Conservation (phyloP, 2,888 invertebrate genomes). For the Hypolimnas misippus region DNA sequence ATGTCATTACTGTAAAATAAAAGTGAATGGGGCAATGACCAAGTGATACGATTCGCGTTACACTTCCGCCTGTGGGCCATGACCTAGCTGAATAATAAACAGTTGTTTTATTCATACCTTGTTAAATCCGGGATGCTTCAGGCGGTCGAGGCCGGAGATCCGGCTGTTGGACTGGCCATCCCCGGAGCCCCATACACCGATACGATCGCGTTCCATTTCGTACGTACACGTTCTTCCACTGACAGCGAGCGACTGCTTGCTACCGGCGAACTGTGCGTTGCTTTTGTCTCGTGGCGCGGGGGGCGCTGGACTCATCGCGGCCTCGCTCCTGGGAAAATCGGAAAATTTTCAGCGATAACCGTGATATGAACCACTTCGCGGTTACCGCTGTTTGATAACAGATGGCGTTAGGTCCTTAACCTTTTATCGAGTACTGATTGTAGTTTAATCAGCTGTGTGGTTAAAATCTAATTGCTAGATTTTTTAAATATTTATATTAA, state of each 20-base stretch:
- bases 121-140: conserved; percentile 87
- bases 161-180: conserved; percentile 83
- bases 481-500: neutral
- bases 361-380: conserved; percentile 60
- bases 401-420: conserved; percentile 66
- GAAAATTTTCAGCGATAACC: conserved; percentile 75
- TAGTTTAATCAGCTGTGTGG: neutral
- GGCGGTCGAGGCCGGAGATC: conserved; percentile 86
- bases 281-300: conserved; percentile 73
- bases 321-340: conserved; percentile 81
- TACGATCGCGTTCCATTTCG: conserved; percentile 85
- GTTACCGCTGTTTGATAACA: conserved; percentile 66
- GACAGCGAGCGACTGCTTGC: conserved; percentile 67
- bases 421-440: conserved; percentile 34
- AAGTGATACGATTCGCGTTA: conserved; percentile 47
- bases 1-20: conserved; percentile 22
- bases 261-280: conserved; percentile 52
- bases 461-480: neutral
- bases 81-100: conserved; percentile 27
- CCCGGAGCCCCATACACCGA: conserved; percentile 85
- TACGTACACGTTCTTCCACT: conserved; percentile 63
- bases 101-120: conserved; percentile 81
- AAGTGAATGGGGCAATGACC: conserved; percentile 43
- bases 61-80: conserved; percentile 29
- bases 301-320: conserved; percentile 76